Evolutionary conservation across 2,797 vertebrate genomes (phyloP).

Genomic region (Sebastes jordani): DNA sequence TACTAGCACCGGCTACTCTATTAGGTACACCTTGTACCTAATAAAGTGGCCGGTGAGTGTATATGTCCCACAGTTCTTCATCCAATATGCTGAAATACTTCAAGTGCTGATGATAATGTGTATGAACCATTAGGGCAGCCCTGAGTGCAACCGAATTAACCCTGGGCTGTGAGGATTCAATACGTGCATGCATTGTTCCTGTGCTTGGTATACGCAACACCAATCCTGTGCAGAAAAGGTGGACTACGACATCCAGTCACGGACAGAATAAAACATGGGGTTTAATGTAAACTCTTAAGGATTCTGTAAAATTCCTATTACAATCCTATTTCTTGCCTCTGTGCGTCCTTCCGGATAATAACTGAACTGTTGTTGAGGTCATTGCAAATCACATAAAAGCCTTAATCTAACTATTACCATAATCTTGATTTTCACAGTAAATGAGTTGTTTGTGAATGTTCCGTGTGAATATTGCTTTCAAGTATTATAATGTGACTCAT

Average conservation of each 20-base stretch:
- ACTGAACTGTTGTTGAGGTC: slow-evolving; percentile 34
- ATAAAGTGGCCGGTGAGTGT: too few relatives aligned
- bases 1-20: too few relatives aligned
- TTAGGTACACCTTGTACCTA: too few relatives aligned
- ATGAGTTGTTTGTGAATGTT: slow-evolving; percentile 41
- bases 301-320: background rate
- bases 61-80: too few relatives aligned
- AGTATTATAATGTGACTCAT: slow-evolving; percentile 24
- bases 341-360: slow-evolving; percentile 5
- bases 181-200: too few relatives aligned
- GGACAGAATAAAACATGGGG: background rate
- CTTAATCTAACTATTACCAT: slow-evolving; percentile 45
- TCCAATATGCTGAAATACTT: too few relatives aligned
- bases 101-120: too few relatives aligned
- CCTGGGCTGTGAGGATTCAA: too few relatives aligned
- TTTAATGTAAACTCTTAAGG: background rate
- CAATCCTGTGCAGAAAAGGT: background rate
- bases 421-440: slow-evolving; percentile 50
- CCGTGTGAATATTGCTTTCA: slow-evolving; percentile 29
- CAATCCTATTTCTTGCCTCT: slow-evolving; percentile 12
- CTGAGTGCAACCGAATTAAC: too few relatives aligned
- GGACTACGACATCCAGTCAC: background rate
- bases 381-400: slow-evolving; percentile 29
- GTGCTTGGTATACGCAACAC: background rate
- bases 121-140: too few relatives aligned